Evolutionary conservation across 2,113 vertebrate genomes (phyloP).

Genomic region (Pandion haliaetus): DNA sequence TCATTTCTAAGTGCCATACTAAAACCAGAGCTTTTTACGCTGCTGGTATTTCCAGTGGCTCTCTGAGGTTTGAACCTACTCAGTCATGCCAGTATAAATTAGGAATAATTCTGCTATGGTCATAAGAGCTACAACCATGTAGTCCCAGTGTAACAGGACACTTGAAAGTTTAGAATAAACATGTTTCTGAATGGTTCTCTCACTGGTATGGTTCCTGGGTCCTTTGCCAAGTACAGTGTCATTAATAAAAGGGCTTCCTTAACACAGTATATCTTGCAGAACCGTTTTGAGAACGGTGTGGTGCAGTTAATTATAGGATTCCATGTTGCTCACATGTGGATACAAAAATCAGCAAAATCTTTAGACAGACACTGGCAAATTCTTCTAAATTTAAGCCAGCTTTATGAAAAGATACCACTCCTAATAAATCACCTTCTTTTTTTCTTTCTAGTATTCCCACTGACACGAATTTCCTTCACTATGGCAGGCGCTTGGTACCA

Average conservation of each 20-base stretch:
- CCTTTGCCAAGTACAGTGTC: not conserved
- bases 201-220: not conserved
- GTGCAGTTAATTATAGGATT: not conserved
- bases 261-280: not conserved
- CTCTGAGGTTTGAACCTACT: not conserved
- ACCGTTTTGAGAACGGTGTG: not conserved
- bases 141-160: not conserved
- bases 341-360: not conserved
- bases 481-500: not conserved
- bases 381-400: slow-evolving; percentile 5
- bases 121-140: not conserved
- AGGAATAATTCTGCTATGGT: not conserved
- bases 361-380: not conserved
- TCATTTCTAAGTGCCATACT: slow-evolving; percentile 10
- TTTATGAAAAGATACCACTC: not conserved
- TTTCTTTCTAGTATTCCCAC: not conserved
- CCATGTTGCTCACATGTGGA: not conserved
- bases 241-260: slow-evolving; percentile 3
- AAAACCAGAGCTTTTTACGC: not conserved
- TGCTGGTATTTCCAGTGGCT: not conserved
- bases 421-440: not conserved
- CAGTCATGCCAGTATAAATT: not conserved
- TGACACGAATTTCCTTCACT: not conserved
- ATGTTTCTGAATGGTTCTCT: not conserved
- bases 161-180: slow-evolving; percentile 27